Conservation (phyloP, 2,113 vertebrate genomes). For the Ameiurus melas region DNA sequence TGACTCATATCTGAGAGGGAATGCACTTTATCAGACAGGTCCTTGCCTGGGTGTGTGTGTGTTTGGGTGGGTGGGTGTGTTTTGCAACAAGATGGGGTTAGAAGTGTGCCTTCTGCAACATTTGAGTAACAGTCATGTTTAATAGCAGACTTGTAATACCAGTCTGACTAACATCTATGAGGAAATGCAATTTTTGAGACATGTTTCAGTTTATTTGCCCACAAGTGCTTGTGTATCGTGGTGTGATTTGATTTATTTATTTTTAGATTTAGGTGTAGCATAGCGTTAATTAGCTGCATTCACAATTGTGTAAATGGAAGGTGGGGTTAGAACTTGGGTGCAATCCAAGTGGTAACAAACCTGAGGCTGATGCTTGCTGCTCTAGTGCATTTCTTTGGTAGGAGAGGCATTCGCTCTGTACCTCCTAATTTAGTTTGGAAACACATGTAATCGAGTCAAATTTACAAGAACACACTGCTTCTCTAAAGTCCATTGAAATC, state of each 20-base stretch:
- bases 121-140: neutral
- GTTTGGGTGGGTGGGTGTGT: neutral
- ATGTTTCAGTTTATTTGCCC: neutral
- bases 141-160: neutral
- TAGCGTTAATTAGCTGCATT: neutral
- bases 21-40: neutral
- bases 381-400: neutral
- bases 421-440: neutral
- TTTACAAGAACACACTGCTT: neutral
- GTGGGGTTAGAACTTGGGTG: neutral
- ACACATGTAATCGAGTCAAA: neutral
- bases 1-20: neutral
- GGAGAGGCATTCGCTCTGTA: neutral
- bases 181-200: neutral
- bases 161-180: neutral
- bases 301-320: neutral
- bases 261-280: neutral
- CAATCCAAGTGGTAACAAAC: conserved; percentile 20
- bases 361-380: conserved; percentile 2
- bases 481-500: neutral
- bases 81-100: conserved; percentile 23
- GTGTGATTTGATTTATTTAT: neutral
- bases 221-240: neutral
- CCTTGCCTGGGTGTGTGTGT: neutral
- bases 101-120: neutral